Base-by-base conservation (phyloP, 2,113 vertebrate genomes). In the Cephalopholis sonnerati region DNA sequence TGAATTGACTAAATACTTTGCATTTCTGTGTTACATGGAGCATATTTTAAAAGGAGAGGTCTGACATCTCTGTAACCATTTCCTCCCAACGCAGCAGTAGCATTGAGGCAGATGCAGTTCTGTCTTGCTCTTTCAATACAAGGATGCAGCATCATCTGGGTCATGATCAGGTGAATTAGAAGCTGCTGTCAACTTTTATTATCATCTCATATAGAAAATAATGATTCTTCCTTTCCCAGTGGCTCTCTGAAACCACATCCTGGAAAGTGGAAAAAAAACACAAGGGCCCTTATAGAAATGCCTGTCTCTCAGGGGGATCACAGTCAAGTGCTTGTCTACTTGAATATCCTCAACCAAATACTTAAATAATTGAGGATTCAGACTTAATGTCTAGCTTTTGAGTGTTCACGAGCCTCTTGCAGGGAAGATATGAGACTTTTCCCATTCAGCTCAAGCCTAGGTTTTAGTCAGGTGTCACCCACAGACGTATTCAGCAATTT, bases 141-240 rank as follows among this genome's bases (percentile, higher is more conserved):
- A 65, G 58, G 59, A 63, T 54, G 17, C 41, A 22, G 55, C 63
- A 74, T 75, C 62, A 25, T 82, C 67, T 71, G 27, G 64, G 50
- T 74, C 57, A 69, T 51, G 50, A 85, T 74, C 53, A 75, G 57
- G 22, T 80, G 64, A 74, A 83, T 82, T 84, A 80, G 67, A 71
- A 50, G 64, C 41, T 72, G 46, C 63, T 74, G 84, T 85, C 72
- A 0, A 57, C 66, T 85, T 76, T 82, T 70, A 77, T 87, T 79
- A 74, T 59, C 41, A 69, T 75, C 73, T 68, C 17, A 63, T 69
- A 51, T 44, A 50, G 64, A 82, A 80, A 83, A 83, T 78, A 76
- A 85, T 70, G 27, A 87, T 67, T 79, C 20, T 17, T 63, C 9
- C 20, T 58, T 20, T 61, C 41, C 17, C 51, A 51, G n/a, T 50